Conservation (phyloP, 2,797 vertebrate species). For the Oryzias sinensis region DNA sequence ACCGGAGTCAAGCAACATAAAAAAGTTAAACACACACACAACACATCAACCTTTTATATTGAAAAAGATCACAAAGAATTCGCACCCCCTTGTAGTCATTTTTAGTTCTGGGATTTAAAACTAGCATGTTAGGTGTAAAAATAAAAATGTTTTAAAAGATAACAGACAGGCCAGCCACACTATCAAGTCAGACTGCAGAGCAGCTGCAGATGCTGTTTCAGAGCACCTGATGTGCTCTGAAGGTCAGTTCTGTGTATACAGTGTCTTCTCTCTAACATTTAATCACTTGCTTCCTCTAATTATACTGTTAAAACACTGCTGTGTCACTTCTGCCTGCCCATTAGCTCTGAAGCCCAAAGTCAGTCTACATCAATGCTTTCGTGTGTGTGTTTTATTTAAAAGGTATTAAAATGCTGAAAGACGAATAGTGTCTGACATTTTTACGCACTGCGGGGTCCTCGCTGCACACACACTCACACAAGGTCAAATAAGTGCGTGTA, state of each 20-base stretch:
- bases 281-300: background rate
- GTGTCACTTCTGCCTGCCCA: background rate
- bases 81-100: too few species aligned
- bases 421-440: slow-evolving; percentile 50
- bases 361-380: slow-evolving; percentile 16
- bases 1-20: too few species aligned
- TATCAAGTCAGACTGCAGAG: background rate
- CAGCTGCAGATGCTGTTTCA: background rate
- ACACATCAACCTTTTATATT: too few species aligned
- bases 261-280: background rate
- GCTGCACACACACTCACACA: slow-evolving; percentile 19
- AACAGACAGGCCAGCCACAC: background rate
- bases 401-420: slow-evolving; percentile 49
- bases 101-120: too few species aligned
- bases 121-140: too few species aligned
- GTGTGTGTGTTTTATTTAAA: slow-evolving; percentile 42
- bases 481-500: slow-evolving; percentile 17
- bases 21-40: too few species aligned
- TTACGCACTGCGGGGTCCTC: slow-evolving; percentile 52
- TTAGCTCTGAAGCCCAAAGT: slow-evolving; percentile 12
- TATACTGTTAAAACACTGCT: background rate
- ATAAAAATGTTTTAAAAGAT: too few species aligned
- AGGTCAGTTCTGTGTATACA: background rate
- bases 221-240: background rate
- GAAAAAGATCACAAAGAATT: too few species aligned